These are phyloP conservation scores for Digitonthophagus gazella DNA, from an alignment of 2,888 invertebrate genomes.

Conservation along the genomic window DNA sequence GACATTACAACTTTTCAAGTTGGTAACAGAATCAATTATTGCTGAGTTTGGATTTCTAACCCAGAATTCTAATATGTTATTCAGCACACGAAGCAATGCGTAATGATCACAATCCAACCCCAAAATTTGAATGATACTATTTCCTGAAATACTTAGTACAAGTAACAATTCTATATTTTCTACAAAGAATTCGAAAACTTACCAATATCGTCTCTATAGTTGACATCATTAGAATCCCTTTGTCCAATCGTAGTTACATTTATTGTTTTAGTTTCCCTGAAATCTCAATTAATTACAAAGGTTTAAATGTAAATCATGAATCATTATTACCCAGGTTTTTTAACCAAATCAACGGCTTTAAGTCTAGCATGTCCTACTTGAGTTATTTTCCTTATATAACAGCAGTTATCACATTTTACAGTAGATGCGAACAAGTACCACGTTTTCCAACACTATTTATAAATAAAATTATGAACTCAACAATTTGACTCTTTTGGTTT, in stretches of 20 bases:
- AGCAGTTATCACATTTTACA: not conserved
- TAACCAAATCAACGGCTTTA: not conserved
- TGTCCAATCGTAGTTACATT: not conserved
- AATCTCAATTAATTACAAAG: too few species aligned
- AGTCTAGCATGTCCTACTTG: not conserved
- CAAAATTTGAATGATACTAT: not conserved
- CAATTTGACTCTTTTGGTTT: too few species aligned
- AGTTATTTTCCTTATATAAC: not conserved
- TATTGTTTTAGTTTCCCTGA: too few species aligned
- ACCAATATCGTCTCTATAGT: not conserved
- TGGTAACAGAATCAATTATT: not conserved
- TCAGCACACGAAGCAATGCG: not conserved
- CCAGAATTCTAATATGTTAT: not conserved
- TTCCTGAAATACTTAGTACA: not conserved
- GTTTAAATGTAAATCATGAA: too few species aligned
- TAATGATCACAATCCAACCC: not conserved
- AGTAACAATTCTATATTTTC: not conserved
- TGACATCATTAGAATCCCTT: not conserved
- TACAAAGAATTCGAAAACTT: not conserved
- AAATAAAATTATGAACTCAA: too few species aligned
- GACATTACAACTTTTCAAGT: not conserved
- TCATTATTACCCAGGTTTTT: not conserved
- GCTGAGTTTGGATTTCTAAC: not conserved
- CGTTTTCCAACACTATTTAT: not conserved
- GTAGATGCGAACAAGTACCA: not conserved